phyloP scores from a whole-genome alignment of 2,797 vertebrate genomes.

The Clarias fuscus region DNA sequence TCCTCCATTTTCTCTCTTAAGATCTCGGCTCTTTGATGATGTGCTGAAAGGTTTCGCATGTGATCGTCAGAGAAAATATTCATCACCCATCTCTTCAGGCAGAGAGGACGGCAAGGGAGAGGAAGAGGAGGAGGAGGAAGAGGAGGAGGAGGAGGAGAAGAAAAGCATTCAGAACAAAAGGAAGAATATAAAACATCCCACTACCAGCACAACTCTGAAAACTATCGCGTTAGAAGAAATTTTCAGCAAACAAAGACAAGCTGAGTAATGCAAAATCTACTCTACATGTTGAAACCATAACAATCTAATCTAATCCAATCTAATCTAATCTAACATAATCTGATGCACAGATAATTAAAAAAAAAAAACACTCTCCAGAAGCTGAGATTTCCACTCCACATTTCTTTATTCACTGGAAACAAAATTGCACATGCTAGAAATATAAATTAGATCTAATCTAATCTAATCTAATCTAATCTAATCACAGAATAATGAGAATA shows the following conservation, averaged over 20 bases:
- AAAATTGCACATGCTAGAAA: too few species aligned
- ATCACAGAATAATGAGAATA: neutral
- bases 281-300: neutral
- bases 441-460: too few species aligned
- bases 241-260: neutral
- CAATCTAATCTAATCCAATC: neutral
- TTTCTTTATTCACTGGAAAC: too few species aligned
- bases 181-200: neutral
- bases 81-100: conserved; percentile 15
- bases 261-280: too few species aligned
- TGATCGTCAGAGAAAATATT: conserved; percentile 26
- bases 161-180: neutral
- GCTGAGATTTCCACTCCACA: neutral
- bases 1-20: conserved; percentile 15
- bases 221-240: too few species aligned
- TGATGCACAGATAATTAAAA: neutral
- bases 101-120: neutral
- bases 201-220: neutral
- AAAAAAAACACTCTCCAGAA: too few species aligned
- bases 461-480: neutral
- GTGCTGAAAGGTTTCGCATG: conserved; percentile 24
- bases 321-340: neutral
- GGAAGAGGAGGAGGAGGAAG: neutral
- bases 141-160: neutral
- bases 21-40: conserved; percentile 24